Base-by-base conservation (phyloP, 2,888 invertebrate genomes). In the Apodemia zela region DNA sequence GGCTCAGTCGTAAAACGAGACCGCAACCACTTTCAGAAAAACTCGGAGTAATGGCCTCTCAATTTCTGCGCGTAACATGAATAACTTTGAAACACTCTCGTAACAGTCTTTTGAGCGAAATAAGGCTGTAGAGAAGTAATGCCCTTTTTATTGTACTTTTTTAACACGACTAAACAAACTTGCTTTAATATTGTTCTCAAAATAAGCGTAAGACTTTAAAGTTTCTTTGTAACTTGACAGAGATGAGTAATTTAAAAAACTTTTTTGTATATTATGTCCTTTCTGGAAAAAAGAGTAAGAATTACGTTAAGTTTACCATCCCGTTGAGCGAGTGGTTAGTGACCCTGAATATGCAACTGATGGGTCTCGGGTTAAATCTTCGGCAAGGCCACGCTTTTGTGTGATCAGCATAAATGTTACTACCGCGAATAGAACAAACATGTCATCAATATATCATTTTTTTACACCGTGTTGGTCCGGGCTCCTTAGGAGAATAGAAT, bases 1-100 rank as follows among this genome's bases (percentile, higher is more conserved):
- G 72, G 66, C 42, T 73, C 70, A 69, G 73, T 76, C 77, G 75
- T 80, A 80, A 81, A 81, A 79, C 74, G 59, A 67, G 69, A 79
- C 70, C 73, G 72, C 72, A 73, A 69, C 71, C 72, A 75, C 75
- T 78, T 81, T 79, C 75, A 75, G 76, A 71, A 76, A 78, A 71
- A 78, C 64, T 66, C 59, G 51, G 62, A 66, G 62, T 47, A 75
- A 73, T 74, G 62, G 49, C 51, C 58, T 60, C 47, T 33, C 54
- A 57, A 57, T 57, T 57, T 57, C 29, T 57, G 29, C 15, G 13
- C 25, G 57, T 57, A 57, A 57, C 25, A 15, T 57, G 57, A 57
- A 57, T 57, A 25, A 57, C 57, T 57, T 57, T 57, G 29, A 57
- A 29, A 57, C 47, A 47, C 57, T 57, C 57, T 57, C 15, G 57